Conservation (phyloP, 1,140 invertebrate genomes). For the Drosophila sucinea region DNA sequence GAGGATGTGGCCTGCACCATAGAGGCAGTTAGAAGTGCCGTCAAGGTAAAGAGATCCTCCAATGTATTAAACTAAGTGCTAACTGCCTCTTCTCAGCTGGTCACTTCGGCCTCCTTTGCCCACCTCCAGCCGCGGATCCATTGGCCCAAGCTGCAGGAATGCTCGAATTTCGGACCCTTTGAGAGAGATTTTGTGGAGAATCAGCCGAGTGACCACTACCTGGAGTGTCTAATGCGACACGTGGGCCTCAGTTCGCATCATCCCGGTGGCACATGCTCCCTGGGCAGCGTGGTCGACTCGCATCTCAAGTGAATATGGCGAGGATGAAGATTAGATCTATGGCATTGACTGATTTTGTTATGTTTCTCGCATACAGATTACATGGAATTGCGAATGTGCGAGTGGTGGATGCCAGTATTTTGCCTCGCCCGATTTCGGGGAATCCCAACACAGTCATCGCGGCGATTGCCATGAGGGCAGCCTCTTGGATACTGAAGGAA, state of each 20-base stretch:
- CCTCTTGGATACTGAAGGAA: conserved; percentile 84
- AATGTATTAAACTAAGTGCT: background rate
- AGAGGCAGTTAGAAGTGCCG: conserved; percentile 85
- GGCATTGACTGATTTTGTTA: conserved; percentile 12
- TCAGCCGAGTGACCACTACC: conserved; percentile 84
- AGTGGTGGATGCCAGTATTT: conserved; percentile 88
- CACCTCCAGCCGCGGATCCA: conserved; percentile 86
- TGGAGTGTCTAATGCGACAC: conserved; percentile 87
- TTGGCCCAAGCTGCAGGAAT: conserved; percentile 86
- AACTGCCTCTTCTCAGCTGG: conserved; percentile 30
- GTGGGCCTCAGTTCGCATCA: conserved; percentile 88
- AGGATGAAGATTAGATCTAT: background rate
- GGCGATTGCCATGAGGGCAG: conserved; percentile 87
- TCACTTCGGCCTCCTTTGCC: conserved; percentile 85
- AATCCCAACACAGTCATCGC: conserved; percentile 88
- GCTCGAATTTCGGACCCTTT: conserved; percentile 82
- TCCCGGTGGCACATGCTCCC: conserved; percentile 87
- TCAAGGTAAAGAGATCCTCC: conserved; percentile 67
- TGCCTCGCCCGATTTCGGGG: conserved; percentile 88
- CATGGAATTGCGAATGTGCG: conserved; percentile 86
- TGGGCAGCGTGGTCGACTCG: conserved; percentile 83
- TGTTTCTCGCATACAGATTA: conserved; percentile 84
- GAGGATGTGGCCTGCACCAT: conserved; percentile 87
- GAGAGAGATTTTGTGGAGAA: conserved; percentile 65
- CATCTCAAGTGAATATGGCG: conserved; percentile 53